Conservation (phyloP, 2,888 invertebrate species). For the Tetragonula carbonaria region DNA sequence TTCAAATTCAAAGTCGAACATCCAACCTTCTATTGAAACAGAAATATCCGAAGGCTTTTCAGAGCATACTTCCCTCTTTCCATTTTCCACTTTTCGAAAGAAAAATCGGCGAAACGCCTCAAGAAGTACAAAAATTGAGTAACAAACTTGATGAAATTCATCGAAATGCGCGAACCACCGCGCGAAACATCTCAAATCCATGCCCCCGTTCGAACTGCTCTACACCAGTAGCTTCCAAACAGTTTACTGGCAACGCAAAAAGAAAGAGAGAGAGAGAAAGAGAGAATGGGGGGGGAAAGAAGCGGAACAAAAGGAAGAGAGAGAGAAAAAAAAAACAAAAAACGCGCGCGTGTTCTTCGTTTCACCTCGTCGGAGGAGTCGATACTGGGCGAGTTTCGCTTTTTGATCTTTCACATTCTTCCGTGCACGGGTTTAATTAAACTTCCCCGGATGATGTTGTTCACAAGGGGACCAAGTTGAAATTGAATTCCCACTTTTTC, state of each 20-base stretch:
- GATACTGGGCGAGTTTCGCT: conserved; percentile 32
- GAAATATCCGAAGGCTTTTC: no score
- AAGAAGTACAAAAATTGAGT: not conserved
- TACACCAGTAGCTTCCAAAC: not conserved
- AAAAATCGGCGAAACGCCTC: not conserved
- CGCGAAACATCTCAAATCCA: not conserved
- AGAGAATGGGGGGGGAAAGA: not conserved
- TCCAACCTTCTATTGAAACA: no score
- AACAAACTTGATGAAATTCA: not conserved
- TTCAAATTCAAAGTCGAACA: no score
- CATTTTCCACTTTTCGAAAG: not conserved
- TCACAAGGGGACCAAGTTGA: conserved; percentile 41
- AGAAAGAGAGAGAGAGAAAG: not conserved
- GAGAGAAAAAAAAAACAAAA: not conserved
- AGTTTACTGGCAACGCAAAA: not conserved
- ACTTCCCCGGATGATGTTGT: conserved; percentile 38
- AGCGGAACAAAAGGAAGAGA: not conserved
- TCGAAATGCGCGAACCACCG: not conserved
- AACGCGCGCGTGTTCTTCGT: conserved; percentile 4
- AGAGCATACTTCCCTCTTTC: no score
- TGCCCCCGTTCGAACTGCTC: not conserved
- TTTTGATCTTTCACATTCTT: conserved; percentile 33
- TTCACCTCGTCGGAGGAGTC: not conserved
- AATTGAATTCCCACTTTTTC: conserved; percentile 56
- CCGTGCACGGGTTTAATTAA: conserved; percentile 47